Base-by-base conservation (phyloP, 2,888 invertebrate genomes). In the Epinotia demarniana region DNA sequence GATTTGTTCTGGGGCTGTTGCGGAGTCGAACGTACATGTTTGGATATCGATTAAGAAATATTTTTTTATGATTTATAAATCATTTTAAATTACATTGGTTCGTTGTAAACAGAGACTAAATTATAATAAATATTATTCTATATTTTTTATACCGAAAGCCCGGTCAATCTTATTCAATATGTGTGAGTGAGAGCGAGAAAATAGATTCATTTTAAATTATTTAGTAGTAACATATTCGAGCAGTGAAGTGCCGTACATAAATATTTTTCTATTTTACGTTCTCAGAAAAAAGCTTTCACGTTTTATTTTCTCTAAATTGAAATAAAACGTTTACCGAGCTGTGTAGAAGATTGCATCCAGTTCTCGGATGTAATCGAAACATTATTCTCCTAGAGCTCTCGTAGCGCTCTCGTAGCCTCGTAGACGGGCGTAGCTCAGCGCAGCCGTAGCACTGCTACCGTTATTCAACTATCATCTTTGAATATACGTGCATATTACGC, bases 1-100 rank as follows among this genome's bases (percentile, higher is more conserved):
- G 75, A 72, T 75, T 75, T 72, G 66, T 62, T 61, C 27, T 72
- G 55, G 62, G 55, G 19, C 55, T 43, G 62, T 53, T 63, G 61
- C 63, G n/a, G 62, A 27, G 23, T 64, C 3, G 23, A 46, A 49
- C 12, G 8, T 23, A n/a, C 9, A 11, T 33, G 6, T n/a, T 53
- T 13, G 8, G 53, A n/a, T n/a, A 8, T 53, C 13, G 46, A 13
- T 46, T 46, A 49, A 16, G 49, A 49, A 49, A 49, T 49, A 49
- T 16, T n/a, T n/a, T n/a, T n/a, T n/a, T n/a, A 16, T 27, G 16
- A 13, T 0, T 6, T 49, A 53, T 6, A 6, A 57, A 57, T 19
- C 11, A 19, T 19, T 6, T 57, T 57, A 19, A 18, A 8, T 57
- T 57, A 18, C 57, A 46, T 49, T 49, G 16, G 16, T 49, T 49